Percentiles rank a stretch among this genome's conserved stretches.
These are phyloP conservation scores for Idaea aversata DNA, from an alignment of 2,888 invertebrate species.

Conservation along the genomic window DNA sequence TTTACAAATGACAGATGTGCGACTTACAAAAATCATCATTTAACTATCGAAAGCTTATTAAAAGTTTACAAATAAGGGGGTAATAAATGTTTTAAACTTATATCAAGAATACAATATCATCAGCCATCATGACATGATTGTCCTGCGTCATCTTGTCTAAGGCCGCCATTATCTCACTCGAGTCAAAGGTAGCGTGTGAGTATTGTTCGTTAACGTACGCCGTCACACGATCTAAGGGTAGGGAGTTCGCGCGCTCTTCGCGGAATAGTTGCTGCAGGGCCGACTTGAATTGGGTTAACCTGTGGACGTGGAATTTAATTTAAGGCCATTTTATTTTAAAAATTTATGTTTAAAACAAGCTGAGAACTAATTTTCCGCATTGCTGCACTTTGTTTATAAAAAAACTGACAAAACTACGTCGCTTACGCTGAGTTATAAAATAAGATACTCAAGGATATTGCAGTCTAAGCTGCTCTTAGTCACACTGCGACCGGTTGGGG, in stretches of 20 bases:
- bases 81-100: slow-evolving; percentile 65
- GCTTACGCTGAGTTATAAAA: too few relatives aligned
- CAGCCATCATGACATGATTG: slow-evolving; percentile 95
- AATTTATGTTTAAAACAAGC: not conserved
- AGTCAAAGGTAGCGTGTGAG: slow-evolving; percentile 79
- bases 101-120: slow-evolving; percentile 91
- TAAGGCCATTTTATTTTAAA: not conserved
- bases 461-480: too few relatives aligned
- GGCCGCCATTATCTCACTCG: slow-evolving; percentile 88
- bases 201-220: slow-evolving; percentile 83
- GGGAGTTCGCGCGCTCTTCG: slow-evolving; percentile 87
- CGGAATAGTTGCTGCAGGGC: slow-evolving; percentile 88
- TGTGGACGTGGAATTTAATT: slow-evolving; percentile 27
- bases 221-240: slow-evolving; percentile 83
- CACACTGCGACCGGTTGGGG: too few relatives aligned
- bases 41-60: too few relatives aligned
- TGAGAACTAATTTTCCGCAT: too few relatives aligned
- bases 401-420: too few relatives aligned
- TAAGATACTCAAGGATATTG: too few relatives aligned
- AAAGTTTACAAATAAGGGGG: not conserved
- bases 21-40: too few relatives aligned
- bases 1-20: too few relatives aligned
- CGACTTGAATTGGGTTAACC: slow-evolving; percentile 85
- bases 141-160: slow-evolving; percentile 91
- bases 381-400: too few relatives aligned